Evolutionary conservation across 2,888 invertebrate species (phyloP).

Genomic region (Amphimallon solstitiale): DNA sequence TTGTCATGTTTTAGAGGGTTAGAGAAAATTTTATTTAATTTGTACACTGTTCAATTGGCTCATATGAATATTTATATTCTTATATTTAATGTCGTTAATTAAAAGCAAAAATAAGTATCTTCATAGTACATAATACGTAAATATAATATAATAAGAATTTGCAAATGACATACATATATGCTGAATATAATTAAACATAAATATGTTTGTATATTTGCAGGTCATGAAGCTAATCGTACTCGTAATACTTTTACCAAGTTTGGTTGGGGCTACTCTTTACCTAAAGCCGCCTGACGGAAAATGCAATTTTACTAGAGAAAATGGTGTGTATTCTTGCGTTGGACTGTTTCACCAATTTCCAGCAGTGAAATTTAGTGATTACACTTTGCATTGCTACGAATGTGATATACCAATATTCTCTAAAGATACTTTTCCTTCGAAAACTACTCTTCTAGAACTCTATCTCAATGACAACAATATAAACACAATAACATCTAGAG

Average conservation of each 20-base stretch:
- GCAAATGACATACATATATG: no score
- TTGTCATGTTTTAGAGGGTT: no score
- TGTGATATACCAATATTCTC: slow-evolving; percentile 54
- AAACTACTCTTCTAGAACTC: slow-evolving; percentile 52
- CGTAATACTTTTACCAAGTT: not conserved
- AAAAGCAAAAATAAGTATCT: no score
- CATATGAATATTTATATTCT: no score
- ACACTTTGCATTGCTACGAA: slow-evolving; percentile 52
- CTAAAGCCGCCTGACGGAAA: not conserved
- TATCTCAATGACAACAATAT: slow-evolving; percentile 55
- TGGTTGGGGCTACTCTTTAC: not conserved
- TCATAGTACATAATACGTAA: no score
- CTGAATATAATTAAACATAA: no score
- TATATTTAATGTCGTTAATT: no score
- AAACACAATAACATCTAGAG: slow-evolving; percentile 48
- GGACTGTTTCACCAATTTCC: slow-evolving; percentile 53
- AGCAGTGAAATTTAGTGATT: slow-evolving; percentile 53
- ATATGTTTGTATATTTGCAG: not conserved
- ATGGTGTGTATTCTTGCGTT: slow-evolving; percentile 51
- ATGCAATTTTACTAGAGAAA: slow-evolving; percentile 51
- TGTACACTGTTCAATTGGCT: no score
- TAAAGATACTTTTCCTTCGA: slow-evolving; percentile 52
- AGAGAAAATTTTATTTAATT: no score
- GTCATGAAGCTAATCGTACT: not conserved
- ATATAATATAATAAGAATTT: no score